These are phyloP conservation scores for Botia almorhae DNA, from an alignment of 2,797 vertebrate species.

Conservation along the genomic window DNA sequence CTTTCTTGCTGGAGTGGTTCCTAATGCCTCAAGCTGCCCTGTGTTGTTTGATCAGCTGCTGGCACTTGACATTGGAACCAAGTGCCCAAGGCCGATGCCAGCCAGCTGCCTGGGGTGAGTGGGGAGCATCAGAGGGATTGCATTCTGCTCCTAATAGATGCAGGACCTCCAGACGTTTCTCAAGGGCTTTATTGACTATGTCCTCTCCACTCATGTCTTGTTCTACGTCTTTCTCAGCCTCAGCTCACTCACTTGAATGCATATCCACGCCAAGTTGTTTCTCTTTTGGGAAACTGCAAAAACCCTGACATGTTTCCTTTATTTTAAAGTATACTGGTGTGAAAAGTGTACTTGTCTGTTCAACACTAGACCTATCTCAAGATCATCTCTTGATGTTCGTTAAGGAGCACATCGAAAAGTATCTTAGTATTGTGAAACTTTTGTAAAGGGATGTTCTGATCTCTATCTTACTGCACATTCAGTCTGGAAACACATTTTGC, in stretches of 20 bases:
- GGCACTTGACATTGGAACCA: slow-evolving; percentile 47
- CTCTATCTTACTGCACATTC: slow-evolving; percentile 22
- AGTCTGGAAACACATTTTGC: slow-evolving; percentile 8
- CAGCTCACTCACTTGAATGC: slow-evolving; percentile 4
- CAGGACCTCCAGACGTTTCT: slow-evolving; percentile 35
- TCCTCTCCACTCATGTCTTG: slow-evolving; percentile 6
- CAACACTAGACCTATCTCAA: slow-evolving; percentile 24
- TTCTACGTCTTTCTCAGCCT: neutral
- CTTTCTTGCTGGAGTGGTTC: slow-evolving; percentile 34
- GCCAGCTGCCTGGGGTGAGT: slow-evolving; percentile 52
- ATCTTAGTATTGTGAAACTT: slow-evolving; percentile 1
- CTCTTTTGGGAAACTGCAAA: slow-evolving; percentile 27
- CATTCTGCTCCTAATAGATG: slow-evolving; percentile 26
- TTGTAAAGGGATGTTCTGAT: neutral
- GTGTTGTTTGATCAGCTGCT: slow-evolving; percentile 57
- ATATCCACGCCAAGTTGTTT: slow-evolving; percentile 24
- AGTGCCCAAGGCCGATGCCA: slow-evolving; percentile 41
- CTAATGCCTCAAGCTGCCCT: slow-evolving; percentile 48
- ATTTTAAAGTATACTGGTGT: slow-evolving; percentile 11
- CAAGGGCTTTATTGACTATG: slow-evolving; percentile 51
- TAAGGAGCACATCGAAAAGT: neutral
- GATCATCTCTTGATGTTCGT: slow-evolving; percentile 19
- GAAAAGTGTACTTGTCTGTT: slow-evolving; percentile 4
- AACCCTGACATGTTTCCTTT: slow-evolving; percentile 9
- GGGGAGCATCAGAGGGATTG: slow-evolving; percentile 47